phyloP scores from a whole-genome alignment of 2,113 vertebrate species.

The Bucco capensis region DNA sequence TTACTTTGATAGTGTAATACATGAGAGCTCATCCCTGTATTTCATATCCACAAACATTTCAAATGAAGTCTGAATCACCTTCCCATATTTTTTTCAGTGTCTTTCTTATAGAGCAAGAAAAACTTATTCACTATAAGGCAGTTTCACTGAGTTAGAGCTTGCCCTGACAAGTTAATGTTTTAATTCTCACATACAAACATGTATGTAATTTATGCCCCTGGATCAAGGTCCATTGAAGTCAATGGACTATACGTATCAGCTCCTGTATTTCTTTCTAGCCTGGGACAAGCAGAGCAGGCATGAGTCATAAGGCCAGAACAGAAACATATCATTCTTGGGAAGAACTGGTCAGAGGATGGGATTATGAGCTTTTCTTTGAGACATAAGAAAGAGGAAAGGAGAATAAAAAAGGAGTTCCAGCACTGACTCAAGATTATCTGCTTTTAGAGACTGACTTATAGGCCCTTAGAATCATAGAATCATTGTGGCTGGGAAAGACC shows the following conservation, averaged over 20 bases:
- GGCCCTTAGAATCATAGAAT: too few species aligned
- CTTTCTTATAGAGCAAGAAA: neutral
- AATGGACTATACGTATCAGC: neutral
- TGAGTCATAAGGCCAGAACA: neutral
- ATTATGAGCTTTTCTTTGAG: neutral
- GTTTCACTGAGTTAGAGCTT: neutral
- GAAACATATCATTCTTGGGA: neutral
- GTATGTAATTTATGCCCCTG: neutral
- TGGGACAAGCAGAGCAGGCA: neutral
- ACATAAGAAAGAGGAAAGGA: neutral
- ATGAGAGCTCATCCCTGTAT: neutral
- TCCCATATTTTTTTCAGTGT: neutral
- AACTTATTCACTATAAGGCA: neutral
- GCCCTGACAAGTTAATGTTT: neutral
- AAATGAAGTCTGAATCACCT: neutral
- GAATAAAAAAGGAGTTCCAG: neutral
- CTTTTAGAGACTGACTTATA: neutral
- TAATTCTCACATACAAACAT: neutral
- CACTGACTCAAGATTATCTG: neutral
- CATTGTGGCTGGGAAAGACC: too few species aligned
- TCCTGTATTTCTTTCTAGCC: neutral
- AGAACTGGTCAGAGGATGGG: neutral
- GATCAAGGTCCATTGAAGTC: neutral
- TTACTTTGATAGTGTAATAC: neutral
- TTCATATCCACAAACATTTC: neutral